These are phyloP conservation scores for Oopsacas minuta DNA, from an alignment of 37 sponge, comb jelly and placozoan genomes.

Conservation along the genomic window DNA sequence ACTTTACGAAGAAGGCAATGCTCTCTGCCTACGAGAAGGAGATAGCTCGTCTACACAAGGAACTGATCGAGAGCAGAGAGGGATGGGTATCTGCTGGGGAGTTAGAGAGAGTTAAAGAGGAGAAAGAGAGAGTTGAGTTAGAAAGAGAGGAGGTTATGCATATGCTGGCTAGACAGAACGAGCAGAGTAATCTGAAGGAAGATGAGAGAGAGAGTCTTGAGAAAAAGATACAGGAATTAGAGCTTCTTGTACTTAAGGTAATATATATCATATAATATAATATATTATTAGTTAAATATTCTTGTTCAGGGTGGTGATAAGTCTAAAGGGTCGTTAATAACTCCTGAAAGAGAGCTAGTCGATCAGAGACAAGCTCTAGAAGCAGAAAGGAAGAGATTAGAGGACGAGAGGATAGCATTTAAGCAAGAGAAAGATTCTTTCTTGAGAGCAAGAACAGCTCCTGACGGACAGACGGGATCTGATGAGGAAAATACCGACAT, in stretches of 20 bases:
- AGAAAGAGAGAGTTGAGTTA: slow-evolving; percentile 1
- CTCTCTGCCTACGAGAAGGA: slow-evolving; percentile 73
- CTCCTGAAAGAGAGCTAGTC: not conserved
- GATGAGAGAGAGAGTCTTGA: not conserved
- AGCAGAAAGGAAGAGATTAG: not conserved
- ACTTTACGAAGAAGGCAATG: slow-evolving; percentile 61
- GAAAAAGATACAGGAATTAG: slow-evolving; percentile 32
- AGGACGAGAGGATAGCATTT: not conserved
- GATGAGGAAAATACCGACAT: not conserved
- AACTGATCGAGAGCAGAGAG: slow-evolving; percentile 23
- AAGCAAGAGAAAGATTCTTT: not conserved
- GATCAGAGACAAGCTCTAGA: not conserved
- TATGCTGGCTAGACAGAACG: not conserved
- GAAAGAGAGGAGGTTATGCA: slow-evolving; percentile 30
- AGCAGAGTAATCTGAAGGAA: not conserved
- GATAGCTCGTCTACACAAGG: slow-evolving; percentile 41
- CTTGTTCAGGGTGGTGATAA: not conserved
- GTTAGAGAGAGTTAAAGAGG: slow-evolving; percentile 29
- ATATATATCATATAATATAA: not conserved
- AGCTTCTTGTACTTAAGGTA: not conserved
- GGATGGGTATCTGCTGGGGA: not conserved
- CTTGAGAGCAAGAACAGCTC: not conserved
- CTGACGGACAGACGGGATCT: not conserved
- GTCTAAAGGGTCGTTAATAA: not conserved
- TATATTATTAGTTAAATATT: too few species aligned